Base-by-base conservation (phyloP, 2,888 invertebrate genomes). In the Watsonalla binaria region DNA sequence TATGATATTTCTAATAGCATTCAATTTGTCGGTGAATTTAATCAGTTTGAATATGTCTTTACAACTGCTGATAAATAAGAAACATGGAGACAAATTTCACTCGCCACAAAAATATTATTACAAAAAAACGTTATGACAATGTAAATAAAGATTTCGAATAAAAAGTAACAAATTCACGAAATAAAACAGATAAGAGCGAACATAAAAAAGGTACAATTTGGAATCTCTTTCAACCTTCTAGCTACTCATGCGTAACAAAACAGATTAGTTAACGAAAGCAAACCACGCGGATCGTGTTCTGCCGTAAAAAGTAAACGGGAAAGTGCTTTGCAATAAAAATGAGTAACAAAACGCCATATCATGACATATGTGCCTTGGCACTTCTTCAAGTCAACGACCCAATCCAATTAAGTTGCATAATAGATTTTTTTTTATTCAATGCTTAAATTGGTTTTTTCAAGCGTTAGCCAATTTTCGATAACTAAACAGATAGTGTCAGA, bases 341-440 rank as follows among this genome's bases (percentile, higher is more conserved):
- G 65, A 61, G 58, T 61, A 58, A 67, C 70, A 63, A 71, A 70
- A 66, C 57, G 47, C 66, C 65, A 68, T 74, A 68, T 76, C 72
- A 76, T 74, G 71, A 74, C 70, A 74, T 67, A 74, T 78, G 70
- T 82, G 76, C 73, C 72, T 66, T 70, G 74, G 73, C 70, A 70
- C 76, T 65, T 76, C 74, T 76, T 67, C 62, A 60, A 67, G 87
- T 86, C 87, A 78, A 72, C 76, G 82, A 86, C 87, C 85, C 67
- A 65, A 84, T 74, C 81, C 86, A 86, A 86, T 87, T 86, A 85
- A 75, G 77, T 82, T 84, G 80, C 83, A 83, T 86, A 86, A 87
- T 85, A 71, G 78, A 72, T 69, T 69, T 72, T 79, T 61, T 69
- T 80, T 82, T 79, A 75, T 72, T 68, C 61, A 63, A 63, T 65